Evolutionary conservation across 1,140 invertebrate species (phyloP), one percentile per base, ranked within the genome.

Genomic region (Brachionus paranguensis): DNA sequence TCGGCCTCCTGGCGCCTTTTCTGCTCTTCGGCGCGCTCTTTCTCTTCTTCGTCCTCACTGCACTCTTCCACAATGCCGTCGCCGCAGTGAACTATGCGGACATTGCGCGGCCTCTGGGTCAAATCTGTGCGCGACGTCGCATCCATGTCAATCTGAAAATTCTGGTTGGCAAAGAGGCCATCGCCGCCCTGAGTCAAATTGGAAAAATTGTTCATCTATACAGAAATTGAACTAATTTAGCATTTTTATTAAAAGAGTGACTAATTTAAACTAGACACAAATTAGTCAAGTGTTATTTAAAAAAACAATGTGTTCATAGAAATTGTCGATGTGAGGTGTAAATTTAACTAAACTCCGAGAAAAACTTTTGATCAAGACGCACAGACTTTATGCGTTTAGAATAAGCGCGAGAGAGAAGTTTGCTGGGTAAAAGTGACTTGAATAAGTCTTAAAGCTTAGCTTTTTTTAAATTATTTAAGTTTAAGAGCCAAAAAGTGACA

Each of bases 21-120:
- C 17, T 81, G 29, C n/a, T 45, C 20, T 29, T 81, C 78, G 17
- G 60, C 12, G 20, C 47, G 24, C 29, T 64, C 55, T 43, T 55
- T 64, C 53, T 81, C 78, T 60, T 64, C 50, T 37, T 81, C 78
- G 29, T 81, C 78, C 20, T 64, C 53, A 8, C 43, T 47, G 33
- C 78, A 81, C 37, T 81, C 78, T 64, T 81, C 78, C 5, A 81
- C 12, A 14, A 81, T 17, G 27, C 78, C 78, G 27, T 81, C 78
- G 24, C 53, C 53, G 43, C 78, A 81, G 33, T 81, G 43, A 1
- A 81, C 53, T 76, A 76, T 43, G 29, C 68, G 29, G 37, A 72
- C 33, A 41, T 72, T 72, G 41, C 68, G 68, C 12, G 68, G 4
- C 41, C 41, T 41, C 17, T 68, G 27, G 10, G 65, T 68, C 27